phyloP scores from a whole-genome alignment of 64 coral and sea anemone species.

The Stichodactyla mertensii region DNA sequence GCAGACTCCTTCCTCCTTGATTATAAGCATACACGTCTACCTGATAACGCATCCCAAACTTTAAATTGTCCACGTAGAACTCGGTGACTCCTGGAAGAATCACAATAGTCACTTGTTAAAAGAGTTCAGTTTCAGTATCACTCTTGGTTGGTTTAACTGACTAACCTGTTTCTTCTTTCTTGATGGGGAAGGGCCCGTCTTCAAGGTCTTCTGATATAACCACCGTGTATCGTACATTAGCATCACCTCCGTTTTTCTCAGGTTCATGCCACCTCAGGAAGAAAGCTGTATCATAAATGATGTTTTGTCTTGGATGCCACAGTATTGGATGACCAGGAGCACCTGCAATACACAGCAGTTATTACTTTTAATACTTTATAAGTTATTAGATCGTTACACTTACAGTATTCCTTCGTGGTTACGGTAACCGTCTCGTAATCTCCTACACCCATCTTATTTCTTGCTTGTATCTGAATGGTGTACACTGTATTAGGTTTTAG shows the following conservation, averaged over 20 bases:
- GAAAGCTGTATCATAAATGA: neutral
- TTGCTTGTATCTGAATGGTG: conserved; percentile 19
- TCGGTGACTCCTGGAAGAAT: conserved; percentile 1
- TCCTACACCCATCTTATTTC: conserved; percentile 21
- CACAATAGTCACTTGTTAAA: neutral
- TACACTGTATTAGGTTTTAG: conserved; percentile 12
- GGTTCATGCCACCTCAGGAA: conserved; percentile 39
- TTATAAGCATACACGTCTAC: conserved; percentile 14
- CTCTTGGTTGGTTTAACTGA: neutral
- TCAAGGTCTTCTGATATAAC: conserved; percentile 14
- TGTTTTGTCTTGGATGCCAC: conserved; percentile 1
- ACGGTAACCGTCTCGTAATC: neutral
- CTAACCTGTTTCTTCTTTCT: neutral
- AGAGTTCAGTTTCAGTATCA: neutral
- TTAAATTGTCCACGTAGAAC: conserved; percentile 17
- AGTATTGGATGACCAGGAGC: conserved; percentile 42
- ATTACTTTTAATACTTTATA: too few relatives aligned
- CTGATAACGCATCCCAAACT: conserved; percentile 16
- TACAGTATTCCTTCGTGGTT: conserved; percentile 38
- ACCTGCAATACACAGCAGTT: neutral
- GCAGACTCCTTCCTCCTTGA: neutral
- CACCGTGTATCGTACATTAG: conserved; percentile 23
- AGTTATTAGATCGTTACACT: neutral
- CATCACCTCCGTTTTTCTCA: conserved; percentile 25
- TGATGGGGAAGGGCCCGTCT: conserved; percentile 2